Evolutionary conservation across 2,113 vertebrate species (phyloP).

Genomic region (Poeciliopsis turrubarensis): DNA sequence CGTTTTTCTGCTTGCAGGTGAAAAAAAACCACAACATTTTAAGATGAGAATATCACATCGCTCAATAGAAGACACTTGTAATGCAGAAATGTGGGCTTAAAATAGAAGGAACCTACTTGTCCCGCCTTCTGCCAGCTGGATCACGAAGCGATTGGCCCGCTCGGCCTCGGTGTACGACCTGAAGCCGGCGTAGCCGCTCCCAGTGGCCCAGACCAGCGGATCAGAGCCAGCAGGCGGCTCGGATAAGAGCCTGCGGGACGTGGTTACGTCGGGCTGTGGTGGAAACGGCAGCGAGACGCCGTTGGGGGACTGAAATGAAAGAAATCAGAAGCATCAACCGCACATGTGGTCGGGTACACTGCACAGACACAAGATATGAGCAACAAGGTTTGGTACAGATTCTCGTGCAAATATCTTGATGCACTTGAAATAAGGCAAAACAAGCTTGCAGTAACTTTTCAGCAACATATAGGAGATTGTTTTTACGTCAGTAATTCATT

Average conservation of each 20-base stretch:
- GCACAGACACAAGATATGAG: not conserved
- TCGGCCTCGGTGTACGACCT: slow-evolving; percentile 82
- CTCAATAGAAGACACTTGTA: no score
- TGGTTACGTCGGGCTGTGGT: slow-evolving; percentile 62
- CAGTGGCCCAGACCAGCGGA: slow-evolving; percentile 70
- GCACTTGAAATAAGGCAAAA: no score
- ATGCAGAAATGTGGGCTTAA: no score
- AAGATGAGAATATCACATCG: no score
- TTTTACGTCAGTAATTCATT: no score
- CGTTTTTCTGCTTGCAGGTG: no score
- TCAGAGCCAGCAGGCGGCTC: slow-evolving; percentile 69
- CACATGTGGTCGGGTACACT: not conserved
- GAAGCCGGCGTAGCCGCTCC: slow-evolving; percentile 66
- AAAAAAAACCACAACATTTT: no score
- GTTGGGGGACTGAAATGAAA: slow-evolving; percentile 75
- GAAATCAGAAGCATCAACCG: not conserved
- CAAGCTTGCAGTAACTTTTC: no score
- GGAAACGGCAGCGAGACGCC: slow-evolving; percentile 75
- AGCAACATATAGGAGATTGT: no score
- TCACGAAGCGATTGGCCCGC: slow-evolving; percentile 81
- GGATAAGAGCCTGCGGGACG: slow-evolving; percentile 59
- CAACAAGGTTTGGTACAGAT: no score
- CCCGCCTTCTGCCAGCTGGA: slow-evolving; percentile 68
- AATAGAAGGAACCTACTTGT: slow-evolving; percentile 62
- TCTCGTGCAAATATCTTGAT: no score